Evolutionary conservation across 1,140 invertebrate genomes (phyloP).

Genomic region (Xylocopa sonorina): DNA sequence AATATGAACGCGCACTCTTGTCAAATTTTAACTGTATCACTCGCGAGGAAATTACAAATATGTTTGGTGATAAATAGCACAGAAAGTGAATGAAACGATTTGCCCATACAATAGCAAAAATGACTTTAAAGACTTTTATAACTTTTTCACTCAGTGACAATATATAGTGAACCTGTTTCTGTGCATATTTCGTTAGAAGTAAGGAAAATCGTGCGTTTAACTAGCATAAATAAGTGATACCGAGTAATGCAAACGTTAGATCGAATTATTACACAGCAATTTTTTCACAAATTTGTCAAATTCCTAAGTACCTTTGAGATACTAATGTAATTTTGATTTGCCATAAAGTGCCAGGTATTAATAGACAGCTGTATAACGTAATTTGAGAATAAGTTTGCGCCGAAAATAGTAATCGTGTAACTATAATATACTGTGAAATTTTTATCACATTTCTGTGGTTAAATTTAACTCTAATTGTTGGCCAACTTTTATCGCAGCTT

Average conservation of each 20-base stretch:
- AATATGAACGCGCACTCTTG: slow-evolving; percentile 19
- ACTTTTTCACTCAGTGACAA: slow-evolving; percentile 61
- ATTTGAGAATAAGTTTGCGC: slow-evolving; percentile 18
- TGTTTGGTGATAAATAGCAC: slow-evolving; percentile 13
- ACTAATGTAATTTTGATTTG: slow-evolving; percentile 42
- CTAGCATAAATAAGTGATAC: slow-evolving; percentile 22
- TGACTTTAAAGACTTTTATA: slow-evolving; percentile 57
- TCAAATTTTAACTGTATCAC: slow-evolving; percentile 41
- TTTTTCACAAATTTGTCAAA: slow-evolving; percentile 33
- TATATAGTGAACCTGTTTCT: slow-evolving; percentile 46
- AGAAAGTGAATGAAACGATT: slow-evolving; percentile 13
- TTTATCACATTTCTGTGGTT: not conserved
- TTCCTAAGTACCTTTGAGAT: slow-evolving; percentile 15
- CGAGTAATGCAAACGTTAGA: slow-evolving; percentile 22
- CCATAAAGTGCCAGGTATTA: slow-evolving; percentile 55
- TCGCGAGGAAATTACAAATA: slow-evolving; percentile 16
- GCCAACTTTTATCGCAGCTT: not conserved
- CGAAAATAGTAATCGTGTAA: slow-evolving; percentile 5
- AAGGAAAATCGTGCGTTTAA: slow-evolving; percentile 37
- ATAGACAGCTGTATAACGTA: slow-evolving; percentile 24
- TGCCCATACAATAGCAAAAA: slow-evolving; percentile 41
- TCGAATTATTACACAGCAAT: slow-evolving; percentile 15
- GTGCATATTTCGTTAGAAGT: slow-evolving; percentile 45
- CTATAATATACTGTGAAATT: not conserved
- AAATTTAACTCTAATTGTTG: not conserved